Percentiles rank a stretch among this genome's conserved stretches.
phyloP scores from a whole-genome alignment of 2,113 vertebrate genomes.

The Leiothrix lutea region DNA sequence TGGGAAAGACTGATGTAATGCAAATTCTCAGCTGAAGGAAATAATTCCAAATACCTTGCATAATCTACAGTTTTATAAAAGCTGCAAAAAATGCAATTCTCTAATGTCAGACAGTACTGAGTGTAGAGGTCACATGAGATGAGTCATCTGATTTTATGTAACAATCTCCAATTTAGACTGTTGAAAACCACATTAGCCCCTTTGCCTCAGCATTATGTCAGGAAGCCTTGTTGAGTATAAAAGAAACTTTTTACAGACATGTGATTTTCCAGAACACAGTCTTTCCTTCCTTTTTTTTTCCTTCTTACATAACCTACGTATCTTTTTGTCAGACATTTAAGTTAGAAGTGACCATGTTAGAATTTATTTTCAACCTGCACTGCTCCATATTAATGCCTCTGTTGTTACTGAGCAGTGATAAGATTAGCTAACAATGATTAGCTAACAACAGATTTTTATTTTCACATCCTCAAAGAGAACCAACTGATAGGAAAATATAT shows the following conservation, averaged over 20 bases:
- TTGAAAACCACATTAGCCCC: neutral
- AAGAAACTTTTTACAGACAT: neutral
- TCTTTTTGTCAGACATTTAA: neutral
- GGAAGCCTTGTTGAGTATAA: neutral
- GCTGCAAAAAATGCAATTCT: neutral
- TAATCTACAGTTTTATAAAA: neutral
- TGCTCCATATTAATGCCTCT: neutral
- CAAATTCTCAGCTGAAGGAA: neutral
- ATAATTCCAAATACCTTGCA: neutral
- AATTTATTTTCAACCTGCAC: neutral
- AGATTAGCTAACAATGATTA: neutral
- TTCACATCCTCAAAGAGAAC: neutral
- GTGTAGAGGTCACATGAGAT: neutral
- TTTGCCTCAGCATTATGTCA: neutral
- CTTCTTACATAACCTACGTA: neutral
- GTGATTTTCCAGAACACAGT: neutral
- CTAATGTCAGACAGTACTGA: neutral
- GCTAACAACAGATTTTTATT: neutral
- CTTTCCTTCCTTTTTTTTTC: neutral
- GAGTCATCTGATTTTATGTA: constrained; percentile 41
- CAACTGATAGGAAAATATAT: neutral
- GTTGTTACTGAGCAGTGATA: neutral
- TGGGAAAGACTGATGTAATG: neutral
- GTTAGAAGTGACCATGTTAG: neutral
- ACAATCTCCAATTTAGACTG: neutral